Conservation (phyloP, 37 sponge, comb jelly and placozoan genomes). For the Spongilla lacustris region DNA sequence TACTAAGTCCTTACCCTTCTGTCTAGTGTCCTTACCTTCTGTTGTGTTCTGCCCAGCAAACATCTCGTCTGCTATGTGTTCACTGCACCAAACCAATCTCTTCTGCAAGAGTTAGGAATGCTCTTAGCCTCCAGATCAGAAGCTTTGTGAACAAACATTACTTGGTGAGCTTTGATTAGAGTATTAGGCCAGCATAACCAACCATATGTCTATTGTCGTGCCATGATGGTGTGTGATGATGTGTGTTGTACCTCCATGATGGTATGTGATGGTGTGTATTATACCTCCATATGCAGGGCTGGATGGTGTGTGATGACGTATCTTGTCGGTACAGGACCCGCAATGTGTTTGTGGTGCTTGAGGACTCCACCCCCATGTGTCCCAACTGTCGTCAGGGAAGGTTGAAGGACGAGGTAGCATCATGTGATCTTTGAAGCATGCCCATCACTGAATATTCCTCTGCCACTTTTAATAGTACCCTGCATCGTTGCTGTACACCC, state of each 20-base stretch:
- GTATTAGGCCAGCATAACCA: not conserved
- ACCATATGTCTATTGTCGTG: not conserved
- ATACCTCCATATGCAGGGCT: slow-evolving; percentile 25
- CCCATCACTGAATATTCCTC: not conserved
- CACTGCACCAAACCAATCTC: slow-evolving; percentile 1
- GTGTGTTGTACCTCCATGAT: not conserved
- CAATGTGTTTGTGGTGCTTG: slow-evolving; percentile 1
- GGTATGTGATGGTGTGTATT: no score
- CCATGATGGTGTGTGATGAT: no score
- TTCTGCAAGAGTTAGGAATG: not conserved
- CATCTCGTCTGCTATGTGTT: not conserved
- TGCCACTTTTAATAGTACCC: not conserved
- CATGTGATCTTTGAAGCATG: no score
- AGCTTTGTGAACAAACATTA: slow-evolving; percentile 43
- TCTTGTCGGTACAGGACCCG: slow-evolving; percentile 46
- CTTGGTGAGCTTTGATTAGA: slow-evolving; percentile 11
- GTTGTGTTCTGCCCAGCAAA: not conserved
- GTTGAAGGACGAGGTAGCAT: slow-evolving; percentile 52
- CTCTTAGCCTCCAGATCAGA: slow-evolving; percentile 3
- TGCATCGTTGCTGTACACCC: not conserved
- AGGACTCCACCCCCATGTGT: slow-evolving; percentile 43
- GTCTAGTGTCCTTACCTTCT: not conserved
- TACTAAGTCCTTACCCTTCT: no score
- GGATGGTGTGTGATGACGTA: slow-evolving; percentile 71
- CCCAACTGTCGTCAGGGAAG: slow-evolving; percentile 46